Conservation (phyloP, 2,113 vertebrate species). For the Marmota monax region DNA sequence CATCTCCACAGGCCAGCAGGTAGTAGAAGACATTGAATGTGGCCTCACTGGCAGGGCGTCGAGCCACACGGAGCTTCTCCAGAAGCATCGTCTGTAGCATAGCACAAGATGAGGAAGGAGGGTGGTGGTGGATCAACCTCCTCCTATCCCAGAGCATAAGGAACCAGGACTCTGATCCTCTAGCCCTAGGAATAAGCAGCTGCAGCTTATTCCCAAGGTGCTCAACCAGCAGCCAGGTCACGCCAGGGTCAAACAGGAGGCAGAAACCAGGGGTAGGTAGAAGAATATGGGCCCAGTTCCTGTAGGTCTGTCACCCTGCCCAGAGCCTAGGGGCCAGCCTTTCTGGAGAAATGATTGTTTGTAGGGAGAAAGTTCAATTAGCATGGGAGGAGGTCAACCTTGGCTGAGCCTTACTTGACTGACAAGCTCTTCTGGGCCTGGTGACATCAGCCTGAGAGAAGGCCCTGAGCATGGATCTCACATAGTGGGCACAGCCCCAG, state of each 20-base stretch:
- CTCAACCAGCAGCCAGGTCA: not conserved
- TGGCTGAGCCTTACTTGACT: not conserved
- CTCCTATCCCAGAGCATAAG: not conserved
- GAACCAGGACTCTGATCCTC: not conserved
- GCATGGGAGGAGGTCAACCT: not conserved
- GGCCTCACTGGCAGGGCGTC: conserved; percentile 91
- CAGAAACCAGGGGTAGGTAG: not conserved
- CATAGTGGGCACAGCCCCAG: not conserved
- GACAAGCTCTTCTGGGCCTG: not conserved
- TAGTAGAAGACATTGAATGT: conserved; percentile 98
- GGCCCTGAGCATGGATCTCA: not conserved
- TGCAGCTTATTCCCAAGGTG: not conserved
- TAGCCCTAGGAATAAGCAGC: not conserved
- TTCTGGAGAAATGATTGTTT: not conserved
- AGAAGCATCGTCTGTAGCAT: conserved; percentile 94
- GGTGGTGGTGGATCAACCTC: fast-evolving
- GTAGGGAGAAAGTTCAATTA: not conserved
- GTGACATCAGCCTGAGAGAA: not conserved
- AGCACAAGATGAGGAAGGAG: not conserved
- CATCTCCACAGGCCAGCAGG: conserved; percentile 95
- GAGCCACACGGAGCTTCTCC: conserved; percentile 95
- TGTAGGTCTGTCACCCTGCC: not conserved
- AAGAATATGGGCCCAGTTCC: not conserved
- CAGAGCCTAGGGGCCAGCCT: not conserved
- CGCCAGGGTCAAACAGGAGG: not conserved